A percentile compares a stretch with the other conserved stretches of the same genome.
Conservation (phyloP, 2,888 invertebrate species). For the Bellardia bayeri region DNA sequence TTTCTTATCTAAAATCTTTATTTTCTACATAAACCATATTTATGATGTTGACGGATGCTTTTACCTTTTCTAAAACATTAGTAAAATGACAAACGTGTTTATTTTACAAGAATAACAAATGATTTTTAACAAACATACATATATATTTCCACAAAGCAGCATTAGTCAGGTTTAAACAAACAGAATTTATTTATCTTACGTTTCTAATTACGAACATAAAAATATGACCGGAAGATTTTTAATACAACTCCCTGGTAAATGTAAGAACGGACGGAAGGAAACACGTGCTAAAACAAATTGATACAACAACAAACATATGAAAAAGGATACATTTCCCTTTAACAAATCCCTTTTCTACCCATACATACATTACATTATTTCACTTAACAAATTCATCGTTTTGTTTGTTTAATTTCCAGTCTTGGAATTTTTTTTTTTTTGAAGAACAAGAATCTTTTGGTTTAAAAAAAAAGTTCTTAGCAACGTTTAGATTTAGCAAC, state of each 20-base stretch:
- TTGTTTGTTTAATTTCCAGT: no score
- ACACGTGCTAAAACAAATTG: constrained; percentile 13
- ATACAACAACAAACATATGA: neutral
- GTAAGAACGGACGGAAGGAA: neutral
- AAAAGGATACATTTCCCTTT: neutral
- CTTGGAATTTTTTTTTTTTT: no score
- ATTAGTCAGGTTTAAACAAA: neutral
- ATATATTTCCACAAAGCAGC: neutral
- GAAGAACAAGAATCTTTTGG: no score
- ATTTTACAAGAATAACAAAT: constrained; percentile 11
- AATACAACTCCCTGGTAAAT: constrained; percentile 1
- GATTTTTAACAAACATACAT: constrained; percentile 23
- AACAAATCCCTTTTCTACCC: neutral
- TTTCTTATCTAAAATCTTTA: neutral
- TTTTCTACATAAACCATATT: neutral
- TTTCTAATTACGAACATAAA: constrained; percentile 43
- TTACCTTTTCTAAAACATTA: neutral
- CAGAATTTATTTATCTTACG: constrained; percentile 20
- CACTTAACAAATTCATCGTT: no score
- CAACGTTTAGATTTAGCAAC: no score
- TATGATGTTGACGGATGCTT: constrained; percentile 1
- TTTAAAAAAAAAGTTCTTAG: no score
- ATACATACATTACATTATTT: neutral
- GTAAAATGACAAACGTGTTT: constrained; percentile 47
- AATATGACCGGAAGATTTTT: constrained; percentile 16